phyloP scores from a whole-genome alignment of 2,888 invertebrate species.

The Meganola albula region DNA sequence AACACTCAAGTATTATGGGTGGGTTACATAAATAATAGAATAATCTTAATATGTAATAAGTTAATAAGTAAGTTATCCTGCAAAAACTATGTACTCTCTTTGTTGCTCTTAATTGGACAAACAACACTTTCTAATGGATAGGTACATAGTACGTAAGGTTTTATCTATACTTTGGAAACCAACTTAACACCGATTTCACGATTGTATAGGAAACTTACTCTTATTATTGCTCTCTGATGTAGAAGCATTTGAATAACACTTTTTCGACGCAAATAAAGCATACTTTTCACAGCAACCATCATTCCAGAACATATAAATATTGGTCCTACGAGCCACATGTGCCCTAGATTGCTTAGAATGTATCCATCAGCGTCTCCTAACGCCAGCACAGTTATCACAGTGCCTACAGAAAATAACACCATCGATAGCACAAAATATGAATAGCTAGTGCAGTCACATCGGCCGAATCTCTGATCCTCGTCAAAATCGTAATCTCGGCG shows the following conservation, averaged over 20 bases:
- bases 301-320: slow-evolving; percentile 82
- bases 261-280: slow-evolving; percentile 80
- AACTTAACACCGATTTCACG: too few species aligned
- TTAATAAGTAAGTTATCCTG: too few species aligned
- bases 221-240: slow-evolving; percentile 79
- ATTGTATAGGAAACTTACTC: slow-evolving; percentile 73
- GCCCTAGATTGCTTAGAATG: slow-evolving; percentile 79
- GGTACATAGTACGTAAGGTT: too few species aligned
- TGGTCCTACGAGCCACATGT: slow-evolving; percentile 83
- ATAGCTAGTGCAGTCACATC: slow-evolving; percentile 82
- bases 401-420: slow-evolving; percentile 80
- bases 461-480: slow-evolving; percentile 79
- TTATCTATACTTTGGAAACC: too few species aligned
- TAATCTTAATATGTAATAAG: too few species aligned
- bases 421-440: slow-evolving; percentile 80
- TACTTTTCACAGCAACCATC: slow-evolving; percentile 83
- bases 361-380: slow-evolving; percentile 79
- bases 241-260: slow-evolving; percentile 81
- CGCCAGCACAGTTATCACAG: slow-evolving; percentile 80
- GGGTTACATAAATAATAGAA: too few species aligned
- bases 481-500: slow-evolving; percentile 79
- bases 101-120: too few species aligned
- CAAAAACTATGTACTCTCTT: too few species aligned
- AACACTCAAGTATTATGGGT: too few species aligned
- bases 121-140: too few species aligned